Percentiles rank a stretch among this genome's conserved stretches.
Evolutionary conservation across 2,113 vertebrate genomes (phyloP).

Genomic region (Brachyhypopomus gauderio): DNA sequence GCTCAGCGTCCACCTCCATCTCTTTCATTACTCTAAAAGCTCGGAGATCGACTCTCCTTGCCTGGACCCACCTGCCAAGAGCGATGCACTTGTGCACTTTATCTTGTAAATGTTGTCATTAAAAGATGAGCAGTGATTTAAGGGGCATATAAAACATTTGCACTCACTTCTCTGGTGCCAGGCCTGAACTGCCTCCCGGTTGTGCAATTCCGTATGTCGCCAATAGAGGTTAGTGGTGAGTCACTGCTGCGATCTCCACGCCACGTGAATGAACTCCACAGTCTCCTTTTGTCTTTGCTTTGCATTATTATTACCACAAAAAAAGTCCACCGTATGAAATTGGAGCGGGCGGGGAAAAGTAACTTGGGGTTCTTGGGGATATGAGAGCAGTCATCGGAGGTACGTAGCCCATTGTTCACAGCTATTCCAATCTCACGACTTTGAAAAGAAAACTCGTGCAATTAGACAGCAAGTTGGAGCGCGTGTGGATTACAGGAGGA

Average conservation of each 20-base stretch:
- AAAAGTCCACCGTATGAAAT: neutral
- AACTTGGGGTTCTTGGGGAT: neutral
- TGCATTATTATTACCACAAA: neutral
- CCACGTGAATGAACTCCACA: neutral
- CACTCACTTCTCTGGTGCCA: neutral
- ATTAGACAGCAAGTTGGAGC: neutral
- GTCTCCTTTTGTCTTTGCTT: neutral
- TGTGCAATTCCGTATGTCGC: neutral
- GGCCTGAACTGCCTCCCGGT: neutral
- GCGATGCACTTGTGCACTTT: conserved; percentile 3
- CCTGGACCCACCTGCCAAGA: neutral
- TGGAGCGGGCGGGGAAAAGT: neutral
- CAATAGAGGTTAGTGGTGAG: conserved; percentile 44
- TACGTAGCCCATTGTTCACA: neutral
- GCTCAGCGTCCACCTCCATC: conserved; percentile 11
- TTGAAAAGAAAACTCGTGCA: neutral
- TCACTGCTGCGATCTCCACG: neutral
- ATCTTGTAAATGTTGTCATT: conserved; percentile 37
- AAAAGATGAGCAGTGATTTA: conserved; percentile 28
- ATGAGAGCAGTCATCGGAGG: neutral
- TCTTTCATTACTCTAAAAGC: conserved; percentile 38
- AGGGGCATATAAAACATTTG: conserved; percentile 42
- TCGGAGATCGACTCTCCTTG: neutral
- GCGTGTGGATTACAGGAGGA: neutral
- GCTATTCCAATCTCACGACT: neutral